phyloP scores from a whole-genome alignment of 2,113 vertebrate genomes.

The Australoheros scitulus region DNA sequence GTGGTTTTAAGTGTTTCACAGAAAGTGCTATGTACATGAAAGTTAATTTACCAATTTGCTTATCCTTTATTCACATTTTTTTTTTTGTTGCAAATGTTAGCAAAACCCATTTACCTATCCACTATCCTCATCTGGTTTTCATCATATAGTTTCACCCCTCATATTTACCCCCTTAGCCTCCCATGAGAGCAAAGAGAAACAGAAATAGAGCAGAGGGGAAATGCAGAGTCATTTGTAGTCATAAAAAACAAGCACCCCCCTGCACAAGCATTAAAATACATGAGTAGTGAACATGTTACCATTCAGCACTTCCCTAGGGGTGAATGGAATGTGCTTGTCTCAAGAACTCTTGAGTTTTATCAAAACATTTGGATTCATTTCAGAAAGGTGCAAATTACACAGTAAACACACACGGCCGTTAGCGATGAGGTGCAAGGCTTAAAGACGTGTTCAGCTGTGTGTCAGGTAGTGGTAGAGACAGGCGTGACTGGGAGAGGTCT shows the following conservation, averaged over 20 bases:
- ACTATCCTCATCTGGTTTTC: conserved; percentile 2
- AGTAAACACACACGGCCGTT: background rate
- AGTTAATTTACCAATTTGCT: background rate
- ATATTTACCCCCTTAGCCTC: conserved; percentile 40
- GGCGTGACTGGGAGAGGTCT: conserved; percentile 69
- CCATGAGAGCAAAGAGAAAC: conserved; percentile 63
- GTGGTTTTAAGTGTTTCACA: background rate
- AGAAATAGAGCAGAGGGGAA: conserved; percentile 37
- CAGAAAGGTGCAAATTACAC: background rate
- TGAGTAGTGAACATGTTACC: background rate
- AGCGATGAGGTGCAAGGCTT: background rate
- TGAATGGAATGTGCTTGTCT: background rate
- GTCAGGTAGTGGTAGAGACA: conserved; percentile 60
- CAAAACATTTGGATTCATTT: conserved; percentile 18
- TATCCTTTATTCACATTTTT: background rate
- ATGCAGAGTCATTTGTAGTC: conserved; percentile 64
- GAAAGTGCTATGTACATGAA: background rate
- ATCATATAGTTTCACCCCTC: background rate
- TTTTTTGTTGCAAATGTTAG: background rate
- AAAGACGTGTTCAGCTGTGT: conserved; percentile 14
- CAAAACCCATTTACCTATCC: background rate
- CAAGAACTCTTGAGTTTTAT: background rate
- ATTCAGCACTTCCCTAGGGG: background rate
- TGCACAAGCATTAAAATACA: conserved; percentile 4
- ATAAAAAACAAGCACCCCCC: conserved; percentile 37